These are phyloP conservation scores for Pammene aurita DNA, from an alignment of 2,888 invertebrate genomes.

Conservation along the genomic window DNA sequence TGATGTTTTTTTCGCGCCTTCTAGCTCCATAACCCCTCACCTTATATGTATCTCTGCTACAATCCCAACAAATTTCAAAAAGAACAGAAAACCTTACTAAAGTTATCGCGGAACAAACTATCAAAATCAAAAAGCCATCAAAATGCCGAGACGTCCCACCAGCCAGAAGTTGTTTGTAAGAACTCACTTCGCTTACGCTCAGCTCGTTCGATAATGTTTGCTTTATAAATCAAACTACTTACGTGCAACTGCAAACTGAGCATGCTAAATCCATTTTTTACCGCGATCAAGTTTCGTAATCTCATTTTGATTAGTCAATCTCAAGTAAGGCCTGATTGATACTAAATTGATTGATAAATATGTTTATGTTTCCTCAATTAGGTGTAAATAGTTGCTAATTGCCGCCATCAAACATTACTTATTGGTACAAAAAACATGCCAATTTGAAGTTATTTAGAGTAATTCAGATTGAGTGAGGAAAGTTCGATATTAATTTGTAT, in stretches of 20 bases:
- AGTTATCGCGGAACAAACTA: too few species aligned
- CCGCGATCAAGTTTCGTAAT: conserved; percentile 16
- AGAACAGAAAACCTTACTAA: too few species aligned
- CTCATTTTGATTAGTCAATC: conserved; percentile 13
- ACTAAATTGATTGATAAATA: conserved; percentile 30
- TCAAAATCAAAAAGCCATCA: too few species aligned
- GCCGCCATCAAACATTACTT: conserved; percentile 13
- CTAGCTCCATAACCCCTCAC: too few species aligned
- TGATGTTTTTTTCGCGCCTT: too few species aligned
- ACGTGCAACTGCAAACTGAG: not conserved
- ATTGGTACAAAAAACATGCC: conserved; percentile 2
- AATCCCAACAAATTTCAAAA: too few species aligned
- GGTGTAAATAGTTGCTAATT: conserved; percentile 10
- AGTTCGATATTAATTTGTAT: not conserved
- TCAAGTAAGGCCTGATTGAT: conserved; percentile 26
- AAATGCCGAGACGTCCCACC: too few species aligned
- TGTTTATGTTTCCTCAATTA: conserved; percentile 29
- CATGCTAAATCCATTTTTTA: conserved; percentile 1
- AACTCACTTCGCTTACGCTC: too few species aligned
- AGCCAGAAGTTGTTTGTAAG: too few species aligned
- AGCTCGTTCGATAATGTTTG: not conserved
- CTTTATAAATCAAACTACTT: not conserved
- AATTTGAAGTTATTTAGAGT: conserved; percentile 3
- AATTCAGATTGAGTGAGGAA: not conserved
- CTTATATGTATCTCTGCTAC: too few species aligned